Base-by-base conservation (phyloP, 2,888 invertebrate species). In the Thecocarcelia acutangulata region DNA sequence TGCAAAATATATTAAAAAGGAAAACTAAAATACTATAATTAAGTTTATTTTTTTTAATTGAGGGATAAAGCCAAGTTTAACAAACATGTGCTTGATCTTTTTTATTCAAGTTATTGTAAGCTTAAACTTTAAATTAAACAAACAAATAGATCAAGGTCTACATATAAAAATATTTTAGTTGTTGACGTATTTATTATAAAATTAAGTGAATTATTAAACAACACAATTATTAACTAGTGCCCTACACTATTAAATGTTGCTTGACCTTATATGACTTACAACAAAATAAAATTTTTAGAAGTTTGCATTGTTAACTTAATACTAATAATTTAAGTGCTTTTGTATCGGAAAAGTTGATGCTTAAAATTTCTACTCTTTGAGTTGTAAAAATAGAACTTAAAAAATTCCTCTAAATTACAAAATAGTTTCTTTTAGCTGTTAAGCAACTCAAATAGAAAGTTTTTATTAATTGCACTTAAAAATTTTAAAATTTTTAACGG, bases 91-190 rank as follows among this genome's bases (percentile, higher is more conserved):
- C 66, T 69, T 61, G 52, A 73, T 68, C 61, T 68, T 63, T n/a
- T 68, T 70, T 52, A 40, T 37, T 52, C 44, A 46, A 24, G 2
- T 21, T n/a, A n/a, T n/a, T 9, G 24, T 61, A 24, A 63, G 50
- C 64, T 17, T 58, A 64, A 66, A 44, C 54, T 68, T 59, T 33
- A 33, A 13, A 46, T 33, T 42, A 56, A 17, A 48, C 40, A 24
- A 58, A 56, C 17, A 58, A 70, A 56, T 77, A 64, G 64, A 77
- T 77, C 63, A 77, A 77, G 76, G 76, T 64, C 15, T 44, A 28
- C 9, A 33, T 9, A 54, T 54, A 15, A 52, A 52, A 52, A 28
- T 3, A 52, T 52, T 28, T 15, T 8, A 9, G 33, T 9, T 33
- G 33, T 33, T 33, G 33, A 33, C 33, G 33, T 33, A 6, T 2